Evolutionary conservation across 2,797 vertebrate species (phyloP).

Genomic region (Rhincodon typus): DNA sequence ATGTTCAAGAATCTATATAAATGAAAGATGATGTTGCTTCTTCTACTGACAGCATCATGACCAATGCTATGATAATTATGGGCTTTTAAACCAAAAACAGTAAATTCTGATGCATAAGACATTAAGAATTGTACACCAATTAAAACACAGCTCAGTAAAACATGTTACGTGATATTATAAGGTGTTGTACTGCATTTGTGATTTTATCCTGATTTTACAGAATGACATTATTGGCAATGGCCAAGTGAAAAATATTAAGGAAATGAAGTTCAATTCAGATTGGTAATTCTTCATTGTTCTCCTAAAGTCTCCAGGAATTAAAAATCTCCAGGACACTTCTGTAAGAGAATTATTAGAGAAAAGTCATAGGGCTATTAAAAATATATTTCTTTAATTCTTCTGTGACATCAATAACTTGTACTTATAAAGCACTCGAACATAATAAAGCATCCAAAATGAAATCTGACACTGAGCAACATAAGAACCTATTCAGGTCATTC

Average conservation of each 20-base stretch:
- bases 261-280: not conserved
- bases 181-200: not conserved
- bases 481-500: too few species aligned
- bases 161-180: not conserved
- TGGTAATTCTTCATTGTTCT: not conserved
- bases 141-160: not conserved
- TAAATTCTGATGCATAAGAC: not conserved
- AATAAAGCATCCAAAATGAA: too few species aligned
- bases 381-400: too few species aligned
- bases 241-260: not conserved
- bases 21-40: not conserved
- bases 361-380: too few species aligned
- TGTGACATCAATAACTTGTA: too few species aligned
- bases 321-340: too few species aligned
- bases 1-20: not conserved
- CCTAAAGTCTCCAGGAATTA: too few species aligned
- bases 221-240: not conserved
- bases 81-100: not conserved
- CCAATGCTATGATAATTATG: not conserved
- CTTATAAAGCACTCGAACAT: too few species aligned
- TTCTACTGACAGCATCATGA: not conserved
- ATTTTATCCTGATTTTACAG: not conserved
- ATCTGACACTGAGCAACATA: too few species aligned
- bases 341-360: too few species aligned
- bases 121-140: not conserved